Evolutionary conservation across 2,113 vertebrate genomes (phyloP).

Genomic region (Chamaetylas fuelleborni): DNA sequence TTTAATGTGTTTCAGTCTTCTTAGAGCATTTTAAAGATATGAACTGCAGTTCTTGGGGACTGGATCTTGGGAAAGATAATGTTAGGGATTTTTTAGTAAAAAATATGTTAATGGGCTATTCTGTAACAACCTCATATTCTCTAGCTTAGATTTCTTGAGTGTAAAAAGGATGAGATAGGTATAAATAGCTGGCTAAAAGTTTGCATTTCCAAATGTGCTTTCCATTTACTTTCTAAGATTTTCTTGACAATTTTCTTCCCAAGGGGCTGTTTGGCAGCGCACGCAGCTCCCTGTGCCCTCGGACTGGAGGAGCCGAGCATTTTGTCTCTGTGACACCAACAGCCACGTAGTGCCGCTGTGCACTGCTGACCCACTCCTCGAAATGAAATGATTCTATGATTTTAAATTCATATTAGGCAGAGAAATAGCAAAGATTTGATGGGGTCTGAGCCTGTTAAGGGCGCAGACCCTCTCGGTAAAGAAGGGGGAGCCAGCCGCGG

Average conservation of each 20-base stretch:
- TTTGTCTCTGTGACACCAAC: not conserved
- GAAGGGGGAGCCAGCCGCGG: not conserved
- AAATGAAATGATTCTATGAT: not conserved
- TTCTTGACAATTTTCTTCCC: not conserved
- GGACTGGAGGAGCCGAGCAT: not conserved
- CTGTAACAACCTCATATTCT: not conserved
- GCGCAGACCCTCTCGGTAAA: not conserved
- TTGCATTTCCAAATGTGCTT: not conserved
- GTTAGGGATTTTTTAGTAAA: not conserved
- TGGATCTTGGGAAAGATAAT: not conserved
- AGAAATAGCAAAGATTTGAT: not conserved
- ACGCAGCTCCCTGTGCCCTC: not conserved
- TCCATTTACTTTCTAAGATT: not conserved
- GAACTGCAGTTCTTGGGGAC: not conserved
- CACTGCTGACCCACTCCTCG: not conserved
- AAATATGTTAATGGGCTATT: not conserved
- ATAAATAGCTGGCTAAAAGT: not conserved
- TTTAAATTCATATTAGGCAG: not conserved
- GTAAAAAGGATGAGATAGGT: not conserved
- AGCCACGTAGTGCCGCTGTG: not conserved
- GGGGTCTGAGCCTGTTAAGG: not conserved
- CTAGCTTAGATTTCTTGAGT: not conserved
- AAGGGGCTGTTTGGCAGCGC: not conserved
- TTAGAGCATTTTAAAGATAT: not conserved
- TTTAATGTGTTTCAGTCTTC: not conserved